Conservation (phyloP, 2,888 invertebrate genomes). For the Steinernema hermaphroditum region DNA sequence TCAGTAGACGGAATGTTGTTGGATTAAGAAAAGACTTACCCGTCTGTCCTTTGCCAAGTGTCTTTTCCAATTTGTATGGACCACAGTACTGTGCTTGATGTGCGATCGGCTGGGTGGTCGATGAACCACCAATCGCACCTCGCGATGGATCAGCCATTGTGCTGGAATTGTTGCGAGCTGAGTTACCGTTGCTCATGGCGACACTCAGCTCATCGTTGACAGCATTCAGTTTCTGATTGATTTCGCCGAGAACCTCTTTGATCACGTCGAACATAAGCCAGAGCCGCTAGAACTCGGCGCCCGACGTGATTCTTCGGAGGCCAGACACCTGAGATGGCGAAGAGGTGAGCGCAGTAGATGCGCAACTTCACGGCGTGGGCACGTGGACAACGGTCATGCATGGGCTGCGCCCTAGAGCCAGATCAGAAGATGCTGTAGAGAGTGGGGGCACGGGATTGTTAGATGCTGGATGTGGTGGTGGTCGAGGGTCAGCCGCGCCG, state of each 20-base stretch:
- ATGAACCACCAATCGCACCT: conserved; percentile 42
- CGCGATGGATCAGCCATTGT: conserved; percentile 45
- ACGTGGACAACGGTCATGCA: no score
- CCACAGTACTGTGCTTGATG: conserved; percentile 82
- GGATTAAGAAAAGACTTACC: conserved; percentile 73
- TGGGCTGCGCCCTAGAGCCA: not conserved
- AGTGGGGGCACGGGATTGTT: not conserved
- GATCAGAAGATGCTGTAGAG: not conserved
- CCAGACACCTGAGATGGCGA: conserved; percentile 9
- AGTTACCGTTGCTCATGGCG: conserved; percentile 52
- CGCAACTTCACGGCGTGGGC: no score
- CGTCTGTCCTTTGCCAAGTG: conserved; percentile 98
- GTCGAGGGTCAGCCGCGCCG: conserved; percentile 26
- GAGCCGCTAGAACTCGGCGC: conserved; percentile 20
- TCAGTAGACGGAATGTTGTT: no score
- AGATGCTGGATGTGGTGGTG: conserved; percentile 24
- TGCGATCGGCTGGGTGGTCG: conserved; percentile 1
- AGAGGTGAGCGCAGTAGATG: not conserved
- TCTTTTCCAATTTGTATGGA: conserved; percentile 96
- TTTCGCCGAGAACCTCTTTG: conserved; percentile 49
- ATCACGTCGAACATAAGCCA: conserved; percentile 41
- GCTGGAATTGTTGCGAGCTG: conserved; percentile 32
- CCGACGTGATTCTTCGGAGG: conserved; percentile 28
- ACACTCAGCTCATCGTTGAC: conserved; percentile 63
- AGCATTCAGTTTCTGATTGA: conserved; percentile 59